Conservation (phyloP, 2,888 invertebrate genomes). For the Zhuqinia jingwanae region DNA sequence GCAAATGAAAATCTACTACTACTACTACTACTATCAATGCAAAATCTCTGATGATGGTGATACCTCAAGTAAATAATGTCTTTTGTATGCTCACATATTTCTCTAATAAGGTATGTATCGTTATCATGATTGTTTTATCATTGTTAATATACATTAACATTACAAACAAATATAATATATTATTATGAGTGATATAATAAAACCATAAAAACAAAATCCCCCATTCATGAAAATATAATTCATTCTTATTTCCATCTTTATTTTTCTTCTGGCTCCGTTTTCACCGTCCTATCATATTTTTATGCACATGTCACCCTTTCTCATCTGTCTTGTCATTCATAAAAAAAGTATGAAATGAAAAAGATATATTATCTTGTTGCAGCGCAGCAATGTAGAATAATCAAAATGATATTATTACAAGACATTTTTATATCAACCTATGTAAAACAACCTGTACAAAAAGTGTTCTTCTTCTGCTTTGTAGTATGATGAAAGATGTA, state of each 20-base stretch:
- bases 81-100: no score
- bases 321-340: conserved; percentile 22
- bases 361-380: conserved; percentile 28
- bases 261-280: neutral
- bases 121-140: conserved; percentile 5
- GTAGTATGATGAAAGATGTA: neutral
- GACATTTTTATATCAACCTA: neutral
- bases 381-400: conserved; percentile 1
- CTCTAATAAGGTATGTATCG: neutral
- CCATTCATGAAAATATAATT: conserved; percentile 41
- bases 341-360: conserved; percentile 28
- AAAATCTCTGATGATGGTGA: conserved; percentile 36
- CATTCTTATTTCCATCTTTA: neutral
- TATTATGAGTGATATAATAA: conserved; percentile 15
- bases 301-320: neutral
- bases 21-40: neutral
- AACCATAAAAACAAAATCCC: conserved; percentile 27
- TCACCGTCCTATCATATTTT: neutral
- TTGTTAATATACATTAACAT: neutral
- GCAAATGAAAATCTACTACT: conserved; percentile 8
- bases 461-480: neutral
- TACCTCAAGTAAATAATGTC: no score
- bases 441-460: neutral
- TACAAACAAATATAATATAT: no score
- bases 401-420: conserved; percentile 7